These are phyloP conservation scores for Calypte anna DNA, from an alignment of 2,113 vertebrate species.

Conservation along the genomic window DNA sequence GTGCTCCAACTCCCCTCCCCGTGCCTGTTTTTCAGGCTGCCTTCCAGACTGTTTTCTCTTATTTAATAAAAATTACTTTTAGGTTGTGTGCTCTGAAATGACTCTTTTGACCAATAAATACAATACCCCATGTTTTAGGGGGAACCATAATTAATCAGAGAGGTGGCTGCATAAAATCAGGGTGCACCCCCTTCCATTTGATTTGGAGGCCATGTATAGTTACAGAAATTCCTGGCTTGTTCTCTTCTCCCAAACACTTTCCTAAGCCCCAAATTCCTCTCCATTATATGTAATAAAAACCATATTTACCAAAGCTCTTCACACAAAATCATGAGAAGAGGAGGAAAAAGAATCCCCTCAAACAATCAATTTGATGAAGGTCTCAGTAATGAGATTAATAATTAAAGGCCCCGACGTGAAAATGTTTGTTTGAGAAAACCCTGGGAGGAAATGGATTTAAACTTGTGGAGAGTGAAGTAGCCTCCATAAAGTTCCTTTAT, in stretches of 20 bases:
- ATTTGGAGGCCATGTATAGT: neutral
- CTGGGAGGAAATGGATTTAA: conserved; percentile 60
- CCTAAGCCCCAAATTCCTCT: conserved; percentile 6
- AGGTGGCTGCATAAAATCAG: conserved; percentile 14
- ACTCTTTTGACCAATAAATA: conserved; percentile 22
- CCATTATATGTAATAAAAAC: neutral
- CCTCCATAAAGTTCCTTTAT: conserved; percentile 78
- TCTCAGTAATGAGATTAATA: conserved; percentile 60
- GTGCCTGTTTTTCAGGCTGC: fast-evolving
- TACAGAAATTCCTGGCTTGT: conserved; percentile 36
- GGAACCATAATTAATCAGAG: conserved; percentile 39
- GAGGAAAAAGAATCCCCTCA: neutral
- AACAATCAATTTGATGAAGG: neutral
- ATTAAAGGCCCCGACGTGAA: conserved; percentile 47
- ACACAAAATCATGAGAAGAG: neutral
- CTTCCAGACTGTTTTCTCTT: neutral
- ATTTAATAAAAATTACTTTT: neutral
- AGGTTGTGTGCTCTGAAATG: neutral
- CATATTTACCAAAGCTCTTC: neutral
- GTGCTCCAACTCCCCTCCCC: fast-evolving
- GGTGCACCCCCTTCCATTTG: conserved; percentile 7
- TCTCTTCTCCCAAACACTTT: neutral
- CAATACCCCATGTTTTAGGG: neutral
- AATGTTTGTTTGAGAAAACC: conserved; percentile 27
- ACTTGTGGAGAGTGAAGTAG: conserved; percentile 43